These are phyloP conservation scores for Zaprionus lineosus DNA, from an alignment of 2,888 invertebrate genomes.

Conservation along the genomic window DNA sequence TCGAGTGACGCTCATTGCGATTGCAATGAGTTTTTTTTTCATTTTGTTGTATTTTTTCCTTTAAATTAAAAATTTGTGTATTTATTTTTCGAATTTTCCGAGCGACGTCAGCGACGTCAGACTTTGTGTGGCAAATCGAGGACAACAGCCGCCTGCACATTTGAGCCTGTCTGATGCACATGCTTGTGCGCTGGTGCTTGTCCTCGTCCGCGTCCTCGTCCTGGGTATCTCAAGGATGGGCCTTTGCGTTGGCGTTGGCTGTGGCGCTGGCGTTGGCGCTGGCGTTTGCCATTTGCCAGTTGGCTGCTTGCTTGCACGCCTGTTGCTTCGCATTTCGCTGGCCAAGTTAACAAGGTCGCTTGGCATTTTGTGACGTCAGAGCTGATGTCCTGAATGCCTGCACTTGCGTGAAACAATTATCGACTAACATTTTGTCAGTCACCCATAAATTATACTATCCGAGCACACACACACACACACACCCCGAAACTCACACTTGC, in stretches of 20 bases:
- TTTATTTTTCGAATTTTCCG: too few relatives aligned
- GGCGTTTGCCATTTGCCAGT: slow-evolving; percentile 38
- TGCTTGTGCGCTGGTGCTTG: neutral
- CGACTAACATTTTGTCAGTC: too few relatives aligned
- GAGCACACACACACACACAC: too few relatives aligned
- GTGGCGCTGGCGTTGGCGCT: too few relatives aligned
- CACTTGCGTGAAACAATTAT: neutral
- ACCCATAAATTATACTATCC: too few relatives aligned
- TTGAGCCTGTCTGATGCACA: too few relatives aligned
- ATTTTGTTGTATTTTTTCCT: too few relatives aligned
- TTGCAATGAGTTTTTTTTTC: neutral
- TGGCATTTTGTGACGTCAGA: slow-evolving; percentile 35
- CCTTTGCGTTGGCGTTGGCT: too few relatives aligned
- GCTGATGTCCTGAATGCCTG: neutral
- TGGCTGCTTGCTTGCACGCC: slow-evolving; percentile 3
- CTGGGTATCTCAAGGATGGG: slow-evolving; percentile 41
- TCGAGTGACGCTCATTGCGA: too few relatives aligned
- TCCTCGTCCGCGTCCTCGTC: slow-evolving; percentile 20
- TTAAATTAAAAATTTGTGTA: too few relatives aligned
- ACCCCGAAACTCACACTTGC: too few relatives aligned
- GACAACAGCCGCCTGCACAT: neutral
- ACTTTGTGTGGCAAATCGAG: neutral
- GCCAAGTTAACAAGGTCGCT: too few relatives aligned
- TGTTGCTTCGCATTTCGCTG: neutral
- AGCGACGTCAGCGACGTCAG: neutral